Evolutionary conservation across 2,113 vertebrate species (phyloP), one percentile per base, ranked within the genome.

Genomic region (Periophthalmus modestus): DNA sequence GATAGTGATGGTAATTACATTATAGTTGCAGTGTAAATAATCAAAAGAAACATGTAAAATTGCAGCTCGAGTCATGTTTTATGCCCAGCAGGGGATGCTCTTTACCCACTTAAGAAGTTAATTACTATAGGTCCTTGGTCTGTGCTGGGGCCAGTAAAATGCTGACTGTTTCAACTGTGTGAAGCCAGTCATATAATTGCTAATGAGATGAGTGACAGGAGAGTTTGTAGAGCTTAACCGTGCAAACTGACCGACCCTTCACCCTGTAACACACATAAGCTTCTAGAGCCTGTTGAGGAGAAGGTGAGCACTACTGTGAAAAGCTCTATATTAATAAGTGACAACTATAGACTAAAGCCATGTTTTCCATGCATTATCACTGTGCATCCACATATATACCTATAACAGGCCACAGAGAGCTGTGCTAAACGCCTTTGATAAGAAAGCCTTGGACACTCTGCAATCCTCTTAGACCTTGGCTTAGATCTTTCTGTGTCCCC

Each of bases 401-500:
- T 82, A 71, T 65, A 73, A 68, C 74, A 85, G 86, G 87, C 91
- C 83, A 84, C 85, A 79, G 81, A 85, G 84, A 89, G 88, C 88
- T 89, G 82, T 52, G 73, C 79, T 92, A 89, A 92, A 88, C 73
- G 87, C 73, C 78, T 88, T 78, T 90, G 82, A 87, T 87, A 87
- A 85, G 89, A 92, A 93, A 91, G 88, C 91, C 70, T 88, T 48
- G 81, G 80, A 55, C 81, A 79, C 82, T 48, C 61, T 77, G 72
- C 79, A 94, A 93, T 94, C 93, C 89, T 92, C 90, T 94, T 93
- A 94, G 66, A 82, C 72, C 69, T 57, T 89, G 77, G 80, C 68
- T 84, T 81, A 89, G 88, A 91, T 87, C 86, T 88, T 79, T 85
- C 79, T 73, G 74, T 80, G 87, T 82, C 85, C 84, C 77, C 5